Conservation (phyloP, 2,888 invertebrate genomes). For the Sipunculus nudus region DNA sequence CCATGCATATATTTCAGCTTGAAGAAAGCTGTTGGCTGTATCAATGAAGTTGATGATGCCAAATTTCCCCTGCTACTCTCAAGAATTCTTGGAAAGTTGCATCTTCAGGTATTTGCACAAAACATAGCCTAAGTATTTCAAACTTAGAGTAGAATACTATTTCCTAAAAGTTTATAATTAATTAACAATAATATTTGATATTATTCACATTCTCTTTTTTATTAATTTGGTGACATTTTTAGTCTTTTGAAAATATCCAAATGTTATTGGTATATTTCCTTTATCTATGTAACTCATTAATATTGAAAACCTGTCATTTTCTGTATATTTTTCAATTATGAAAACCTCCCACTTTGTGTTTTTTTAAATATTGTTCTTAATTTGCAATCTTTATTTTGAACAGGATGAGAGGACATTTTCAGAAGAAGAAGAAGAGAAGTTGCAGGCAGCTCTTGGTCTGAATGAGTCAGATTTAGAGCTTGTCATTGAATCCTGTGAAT, state of each 20-base stretch:
- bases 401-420: conserved; percentile 63
- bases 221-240: too few species aligned
- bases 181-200: too few species aligned
- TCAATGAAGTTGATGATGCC: conserved; percentile 60
- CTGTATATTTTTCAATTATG: not conserved
- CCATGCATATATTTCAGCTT: conserved; percentile 53
- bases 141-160: too few species aligned
- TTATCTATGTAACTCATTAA: too few species aligned
- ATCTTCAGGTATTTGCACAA: conserved; percentile 60
- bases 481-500: conserved; percentile 61
- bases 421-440: conserved; percentile 63
- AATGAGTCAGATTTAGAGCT: conserved; percentile 56
- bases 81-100: conserved; percentile 63
- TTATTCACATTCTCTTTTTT: too few species aligned
- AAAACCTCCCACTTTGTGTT: not conserved
- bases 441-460: conserved; percentile 58
- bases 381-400: conserved; percentile 16
- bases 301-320: not conserved
- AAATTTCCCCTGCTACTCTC: conserved; percentile 63
- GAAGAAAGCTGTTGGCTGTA: conserved; percentile 61
- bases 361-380: too few species aligned
- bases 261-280: too few species aligned
- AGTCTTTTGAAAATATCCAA: too few species aligned
- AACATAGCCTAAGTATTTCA: too few species aligned
- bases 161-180: too few species aligned